These are phyloP conservation scores for Bos indicus DNA, from an alignment of 2,113 vertebrate species.

Conservation along the genomic window DNA sequence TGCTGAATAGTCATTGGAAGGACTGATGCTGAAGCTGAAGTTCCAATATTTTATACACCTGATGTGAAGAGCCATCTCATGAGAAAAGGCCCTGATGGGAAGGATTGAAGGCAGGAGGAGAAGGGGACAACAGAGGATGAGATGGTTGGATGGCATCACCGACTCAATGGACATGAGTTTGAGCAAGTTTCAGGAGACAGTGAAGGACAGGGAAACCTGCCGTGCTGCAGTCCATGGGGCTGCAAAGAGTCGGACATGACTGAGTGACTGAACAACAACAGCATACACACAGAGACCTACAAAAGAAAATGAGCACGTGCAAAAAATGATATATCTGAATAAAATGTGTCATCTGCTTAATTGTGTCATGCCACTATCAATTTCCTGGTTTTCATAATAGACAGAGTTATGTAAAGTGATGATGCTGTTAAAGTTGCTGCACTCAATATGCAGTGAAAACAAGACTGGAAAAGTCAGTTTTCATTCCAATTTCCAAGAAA, in stretches of 20 bases:
- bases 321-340: neutral
- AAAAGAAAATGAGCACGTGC: neutral
- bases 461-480: neutral
- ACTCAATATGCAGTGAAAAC: neutral
- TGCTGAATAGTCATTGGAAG: neutral
- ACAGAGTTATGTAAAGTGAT: neutral
- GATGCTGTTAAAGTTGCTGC: neutral
- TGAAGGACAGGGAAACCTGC: neutral
- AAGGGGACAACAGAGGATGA: neutral
- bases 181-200: neutral
- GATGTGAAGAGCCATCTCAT: neutral
- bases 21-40: neutral
- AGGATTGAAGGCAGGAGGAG: neutral
- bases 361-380: fast-evolving
- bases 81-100: neutral
- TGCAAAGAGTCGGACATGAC: neutral
- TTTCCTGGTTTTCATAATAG: neutral
- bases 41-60: neutral
- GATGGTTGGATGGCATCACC: neutral
- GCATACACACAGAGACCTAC: neutral
- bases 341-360: fast-evolving
- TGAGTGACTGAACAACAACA: neutral
- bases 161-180: fast-evolving
- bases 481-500: neutral
- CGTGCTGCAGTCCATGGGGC: neutral